Percentiles rank a stretch among this genome's conserved stretches.
phyloP scores from a whole-genome alignment of 2,888 invertebrate species.

The Galerucella calmariensis region DNA sequence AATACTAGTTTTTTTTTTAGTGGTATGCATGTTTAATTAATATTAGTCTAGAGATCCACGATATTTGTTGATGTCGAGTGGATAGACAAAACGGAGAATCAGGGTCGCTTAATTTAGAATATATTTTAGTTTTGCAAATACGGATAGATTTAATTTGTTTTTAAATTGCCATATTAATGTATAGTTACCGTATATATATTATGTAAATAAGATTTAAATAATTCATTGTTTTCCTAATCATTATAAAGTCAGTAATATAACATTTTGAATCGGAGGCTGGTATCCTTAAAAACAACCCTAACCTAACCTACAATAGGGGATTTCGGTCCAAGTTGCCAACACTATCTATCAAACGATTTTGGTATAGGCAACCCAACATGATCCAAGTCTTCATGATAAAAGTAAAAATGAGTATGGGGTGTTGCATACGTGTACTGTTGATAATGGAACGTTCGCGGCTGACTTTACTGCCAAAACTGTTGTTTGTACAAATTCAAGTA shows the following conservation, averaged over 20 bases:
- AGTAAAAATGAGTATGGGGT: too few species aligned
- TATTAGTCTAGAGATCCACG: not conserved
- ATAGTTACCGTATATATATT: constrained; percentile 4
- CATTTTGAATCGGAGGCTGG: not conserved
- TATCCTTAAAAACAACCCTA: not conserved
- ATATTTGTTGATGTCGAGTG: not conserved
- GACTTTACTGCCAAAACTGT: too few species aligned
- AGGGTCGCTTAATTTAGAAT: not conserved
- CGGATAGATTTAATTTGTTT: not conserved
- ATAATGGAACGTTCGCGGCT: too few species aligned
- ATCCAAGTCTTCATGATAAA: too few species aligned
- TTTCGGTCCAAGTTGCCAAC: too few species aligned
- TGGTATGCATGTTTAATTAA: not conserved
- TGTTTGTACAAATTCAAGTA: too few species aligned
- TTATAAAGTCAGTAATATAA: not conserved
- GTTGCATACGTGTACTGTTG: too few species aligned
- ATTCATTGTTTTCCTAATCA: not conserved
- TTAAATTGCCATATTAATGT: not conserved
- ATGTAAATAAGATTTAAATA: too few species aligned
- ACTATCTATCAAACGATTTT: too few species aligned
- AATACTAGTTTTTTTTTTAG: not conserved
- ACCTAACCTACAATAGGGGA: too few species aligned
- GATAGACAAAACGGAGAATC: not conserved
- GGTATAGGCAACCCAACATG: too few species aligned
- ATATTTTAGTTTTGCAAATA: not conserved